Evolutionary conservation across 2,113 vertebrate species (phyloP), one percentile per base, ranked within the genome.

Genomic region (Patagioenas fasciata): DNA sequence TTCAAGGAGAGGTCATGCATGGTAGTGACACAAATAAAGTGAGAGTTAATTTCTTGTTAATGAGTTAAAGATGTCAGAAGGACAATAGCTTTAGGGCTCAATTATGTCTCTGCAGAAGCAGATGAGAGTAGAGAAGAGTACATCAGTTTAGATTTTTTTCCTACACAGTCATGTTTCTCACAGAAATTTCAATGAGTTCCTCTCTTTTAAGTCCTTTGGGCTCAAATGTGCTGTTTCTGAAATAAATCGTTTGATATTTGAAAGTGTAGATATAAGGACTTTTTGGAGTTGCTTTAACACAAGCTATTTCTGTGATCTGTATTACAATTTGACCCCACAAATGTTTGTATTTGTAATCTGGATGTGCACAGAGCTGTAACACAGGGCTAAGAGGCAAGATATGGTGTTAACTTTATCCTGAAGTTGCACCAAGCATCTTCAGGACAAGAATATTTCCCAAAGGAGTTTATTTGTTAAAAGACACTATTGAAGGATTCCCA

Each of bases 41-140:
- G 74, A 89, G 66, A 83, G 51, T 74, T 95, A 95, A 93, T 91
- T 94, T 94, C 89, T 87, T 66, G 11, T 75, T 91, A 83, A 85
- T 65, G 24, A 89, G 42, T 54, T 73, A 85, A 83, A 80, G 54
- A 77, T 77, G 62, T 70, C 89, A 88, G 77, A 83, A 1, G 7
- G 31, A 57, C 62, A 82, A 60, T 85, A 77, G 74, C 66, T 88
- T 91, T 58, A 80, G 54, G 93, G 71, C 58, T 95, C 71, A 85
- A 48, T 93, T 91, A 70, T 85, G 12, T 54, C 61, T 91, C 50
- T 93, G 58, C 16, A 83, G 62, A 95, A 82, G 58, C 13, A 89
- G 71, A 73, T 65, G 54, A 80, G 40, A 85, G 44, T 62, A 31
- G 15, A 79, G 47, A 91, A 80, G n/a, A 77, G 16, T 42, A 82